Evolutionary conservation across 2,113 vertebrate species (phyloP).

Genomic region (Macroglossus sobrinus): DNA sequence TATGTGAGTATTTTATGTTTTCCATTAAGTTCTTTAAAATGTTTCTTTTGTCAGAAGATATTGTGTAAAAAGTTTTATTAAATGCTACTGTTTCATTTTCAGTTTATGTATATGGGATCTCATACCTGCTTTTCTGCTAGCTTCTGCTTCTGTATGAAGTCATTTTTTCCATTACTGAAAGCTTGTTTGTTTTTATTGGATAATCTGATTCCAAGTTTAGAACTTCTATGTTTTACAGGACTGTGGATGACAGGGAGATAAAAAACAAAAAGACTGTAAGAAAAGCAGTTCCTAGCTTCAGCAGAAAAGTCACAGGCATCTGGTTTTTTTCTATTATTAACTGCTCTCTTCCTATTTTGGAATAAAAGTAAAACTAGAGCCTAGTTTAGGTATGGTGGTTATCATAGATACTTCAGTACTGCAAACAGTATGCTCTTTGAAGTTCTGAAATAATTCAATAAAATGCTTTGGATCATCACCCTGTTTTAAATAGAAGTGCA

Average conservation of each 20-base stretch:
- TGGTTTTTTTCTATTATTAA: conserved; percentile 46
- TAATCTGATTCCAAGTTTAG: conserved; percentile 71
- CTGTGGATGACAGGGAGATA: conserved; percentile 59
- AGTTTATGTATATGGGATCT: background rate
- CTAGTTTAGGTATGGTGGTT: conserved; percentile 15
- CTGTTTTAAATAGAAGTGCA: conserved; percentile 23
- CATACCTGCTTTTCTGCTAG: conserved; percentile 62
- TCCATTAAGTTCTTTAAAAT: conserved; percentile 19
- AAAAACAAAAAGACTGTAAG: conserved; percentile 51
- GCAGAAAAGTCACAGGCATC: conserved; percentile 34
- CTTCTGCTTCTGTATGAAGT: conserved; percentile 46
- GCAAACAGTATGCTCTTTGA: background rate
- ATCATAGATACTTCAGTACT: background rate
- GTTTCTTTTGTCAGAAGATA: background rate
- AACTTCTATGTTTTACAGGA: conserved; percentile 58
- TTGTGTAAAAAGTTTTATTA: background rate
- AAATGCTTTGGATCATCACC: background rate
- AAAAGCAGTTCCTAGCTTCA: conserved; percentile 55
- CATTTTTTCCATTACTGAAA: conserved; percentile 74
- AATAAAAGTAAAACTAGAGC: conserved; percentile 49
- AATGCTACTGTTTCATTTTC: conserved; percentile 47
- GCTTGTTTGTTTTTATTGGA: conserved; percentile 70
- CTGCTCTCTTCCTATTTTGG: conserved; percentile 67
- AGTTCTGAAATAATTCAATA: conserved; percentile 27
- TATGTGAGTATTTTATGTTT: background rate